These are phyloP conservation scores for Syndactyla subalaris DNA, from an alignment of 2,797 vertebrate genomes.

Conservation along the genomic window DNA sequence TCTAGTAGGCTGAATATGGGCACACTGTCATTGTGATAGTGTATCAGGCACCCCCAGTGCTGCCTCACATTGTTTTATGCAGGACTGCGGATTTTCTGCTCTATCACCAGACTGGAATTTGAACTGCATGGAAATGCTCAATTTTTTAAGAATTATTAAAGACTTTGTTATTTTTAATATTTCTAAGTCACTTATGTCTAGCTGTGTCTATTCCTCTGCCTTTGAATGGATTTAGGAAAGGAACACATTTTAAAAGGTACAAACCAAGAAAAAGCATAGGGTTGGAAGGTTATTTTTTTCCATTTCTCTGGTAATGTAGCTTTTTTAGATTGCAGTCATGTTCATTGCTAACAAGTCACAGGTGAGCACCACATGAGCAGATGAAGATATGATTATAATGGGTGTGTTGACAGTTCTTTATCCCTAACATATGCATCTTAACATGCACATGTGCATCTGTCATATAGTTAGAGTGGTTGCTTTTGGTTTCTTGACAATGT, in stretches of 20 bases:
- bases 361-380: conserved; percentile 77
- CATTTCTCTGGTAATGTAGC: conserved; percentile 36
- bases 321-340: conserved; percentile 76
- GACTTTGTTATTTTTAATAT: not conserved
- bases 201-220: not conserved
- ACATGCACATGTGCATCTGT: conserved; percentile 76
- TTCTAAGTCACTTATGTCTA: not conserved
- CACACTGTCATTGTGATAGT: not conserved
- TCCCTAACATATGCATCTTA: conserved; percentile 73
- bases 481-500: conserved; percentile 34
- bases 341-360: conserved; percentile 78
- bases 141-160: not conserved
- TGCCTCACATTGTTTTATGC: not conserved
- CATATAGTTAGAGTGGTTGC: conserved; percentile 43
- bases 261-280: not conserved
- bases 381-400: conserved; percentile 81
- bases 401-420: conserved; percentile 80
- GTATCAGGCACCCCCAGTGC: not conserved
- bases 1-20: not conserved
- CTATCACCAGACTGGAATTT: not conserved
- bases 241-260: not conserved
- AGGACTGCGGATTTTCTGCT: not conserved
- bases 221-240: not conserved
- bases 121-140: not conserved
- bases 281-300: not conserved